These are phyloP conservation scores for Heliconius himera DNA, from an alignment of 1,140 invertebrate species.

Conservation along the genomic window DNA sequence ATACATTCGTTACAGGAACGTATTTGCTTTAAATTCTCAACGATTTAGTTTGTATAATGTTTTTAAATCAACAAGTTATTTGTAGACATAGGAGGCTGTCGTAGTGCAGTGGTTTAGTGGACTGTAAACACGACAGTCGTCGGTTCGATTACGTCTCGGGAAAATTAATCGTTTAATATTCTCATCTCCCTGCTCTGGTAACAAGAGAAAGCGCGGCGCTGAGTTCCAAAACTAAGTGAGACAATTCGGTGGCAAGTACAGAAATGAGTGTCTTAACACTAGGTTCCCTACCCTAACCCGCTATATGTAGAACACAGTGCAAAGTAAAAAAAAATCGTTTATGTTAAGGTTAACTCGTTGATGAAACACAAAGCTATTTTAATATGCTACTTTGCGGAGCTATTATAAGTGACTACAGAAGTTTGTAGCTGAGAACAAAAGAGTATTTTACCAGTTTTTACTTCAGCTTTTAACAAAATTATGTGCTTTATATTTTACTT, in stretches of 20 bases:
- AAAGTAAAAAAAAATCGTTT: neutral
- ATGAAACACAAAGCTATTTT: constrained; percentile 16
- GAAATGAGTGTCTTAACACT: too few species aligned
- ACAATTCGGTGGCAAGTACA: too few species aligned
- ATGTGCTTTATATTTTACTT: neutral
- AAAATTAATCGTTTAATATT: too few species aligned
- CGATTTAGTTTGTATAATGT: constrained; percentile 46
- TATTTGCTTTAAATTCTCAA: constrained; percentile 56
- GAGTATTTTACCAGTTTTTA: constrained; percentile 19
- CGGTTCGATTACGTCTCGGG: too few species aligned
- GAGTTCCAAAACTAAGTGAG: too few species aligned
- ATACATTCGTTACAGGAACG: constrained; percentile 67
- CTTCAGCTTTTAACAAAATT: constrained; percentile 8
- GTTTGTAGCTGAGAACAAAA: constrained; percentile 16
- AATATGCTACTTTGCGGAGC: constrained; percentile 9
- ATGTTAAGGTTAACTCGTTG: neutral
- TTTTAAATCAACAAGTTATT: constrained; percentile 4
- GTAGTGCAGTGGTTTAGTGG: too few species aligned
- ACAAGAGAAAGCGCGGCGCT: too few species aligned
- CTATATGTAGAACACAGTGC: too few species aligned
- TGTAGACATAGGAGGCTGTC: too few species aligned
- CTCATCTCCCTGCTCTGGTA: too few species aligned
- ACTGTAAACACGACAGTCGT: too few species aligned
- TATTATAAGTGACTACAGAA: constrained; percentile 19
- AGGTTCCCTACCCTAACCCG: too few species aligned